Conservation (phyloP, 2,888 invertebrate species). For the Papilio gigon region DNA sequence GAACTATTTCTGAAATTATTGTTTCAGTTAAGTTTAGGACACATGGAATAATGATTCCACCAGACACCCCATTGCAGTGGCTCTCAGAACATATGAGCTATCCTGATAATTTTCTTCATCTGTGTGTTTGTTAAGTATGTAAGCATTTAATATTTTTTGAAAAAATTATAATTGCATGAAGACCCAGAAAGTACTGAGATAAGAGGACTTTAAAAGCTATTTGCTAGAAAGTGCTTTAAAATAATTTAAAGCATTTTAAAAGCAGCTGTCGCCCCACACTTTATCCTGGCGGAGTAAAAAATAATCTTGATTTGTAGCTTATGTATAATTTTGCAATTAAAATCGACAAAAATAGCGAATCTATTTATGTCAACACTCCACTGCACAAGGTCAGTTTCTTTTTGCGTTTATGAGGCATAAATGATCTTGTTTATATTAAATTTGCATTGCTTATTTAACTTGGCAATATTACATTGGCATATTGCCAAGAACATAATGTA, state of each 20-base stretch:
- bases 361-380: too few relatives aligned
- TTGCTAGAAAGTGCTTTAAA: not conserved
- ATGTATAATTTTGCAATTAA: not conserved
- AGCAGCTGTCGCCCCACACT: too few relatives aligned
- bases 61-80: conserved; percentile 97
- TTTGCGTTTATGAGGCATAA: too few relatives aligned
- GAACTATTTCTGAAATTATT: conserved; percentile 22
- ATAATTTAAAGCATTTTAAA: not conserved
- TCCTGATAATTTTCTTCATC: conserved; percentile 98
- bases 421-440: too few relatives aligned
- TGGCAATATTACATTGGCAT: too few relatives aligned
- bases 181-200: too few relatives aligned
- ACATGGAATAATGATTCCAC: conserved; percentile 94
- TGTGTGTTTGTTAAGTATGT: conserved; percentile 79
- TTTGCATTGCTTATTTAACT: too few relatives aligned
- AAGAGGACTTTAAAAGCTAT: not conserved
- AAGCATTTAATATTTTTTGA: not conserved
- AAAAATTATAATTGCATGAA: not conserved
- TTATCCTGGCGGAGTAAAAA: not conserved
- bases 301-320: too few relatives aligned
- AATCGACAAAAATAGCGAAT: not conserved
- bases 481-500: too few relatives aligned
- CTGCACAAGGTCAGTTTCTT: too few relatives aligned
- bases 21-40: conserved; percentile 89
- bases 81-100: conserved; percentile 98